Conservation (phyloP, 1,140 invertebrate genomes). For the Lethocerus indicus region DNA sequence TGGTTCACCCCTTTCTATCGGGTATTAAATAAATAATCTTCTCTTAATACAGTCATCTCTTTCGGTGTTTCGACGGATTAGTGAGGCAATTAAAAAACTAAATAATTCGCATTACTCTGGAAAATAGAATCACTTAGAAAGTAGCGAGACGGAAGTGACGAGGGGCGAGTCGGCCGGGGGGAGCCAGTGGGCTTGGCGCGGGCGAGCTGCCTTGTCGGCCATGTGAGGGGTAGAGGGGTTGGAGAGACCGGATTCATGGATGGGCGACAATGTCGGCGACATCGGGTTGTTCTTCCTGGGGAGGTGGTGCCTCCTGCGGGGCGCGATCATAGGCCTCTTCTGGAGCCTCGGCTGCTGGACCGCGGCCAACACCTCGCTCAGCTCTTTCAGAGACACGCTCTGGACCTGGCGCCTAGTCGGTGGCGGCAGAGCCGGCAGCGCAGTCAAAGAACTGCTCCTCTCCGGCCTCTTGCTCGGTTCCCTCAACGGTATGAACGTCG, state of each 20-base stretch:
- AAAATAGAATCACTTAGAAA: too few species aligned
- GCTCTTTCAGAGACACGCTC: slow-evolving; percentile 25
- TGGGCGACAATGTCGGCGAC: slow-evolving; percentile 39
- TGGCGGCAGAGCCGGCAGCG: slow-evolving; percentile 28
- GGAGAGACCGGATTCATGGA: slow-evolving; percentile 51
- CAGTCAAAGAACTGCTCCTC: slow-evolving; percentile 16
- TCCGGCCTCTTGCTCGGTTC: slow-evolving; percentile 11
- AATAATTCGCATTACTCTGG: too few species aligned
- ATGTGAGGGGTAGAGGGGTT: slow-evolving; percentile 31
- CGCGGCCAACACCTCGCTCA: slow-evolving; percentile 28
- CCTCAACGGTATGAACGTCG: slow-evolving; percentile 4
- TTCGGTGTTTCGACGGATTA: too few species aligned
- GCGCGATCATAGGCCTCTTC: slow-evolving; percentile 9
- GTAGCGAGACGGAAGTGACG: too few species aligned
- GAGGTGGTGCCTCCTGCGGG: slow-evolving; percentile 15
- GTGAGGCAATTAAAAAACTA: too few species aligned
- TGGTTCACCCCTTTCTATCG: too few species aligned
- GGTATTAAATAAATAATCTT: too few species aligned
- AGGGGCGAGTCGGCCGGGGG: slow-evolving; percentile 7
- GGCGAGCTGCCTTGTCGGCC: slow-evolving; percentile 13
- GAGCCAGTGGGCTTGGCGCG: slow-evolving; percentile 2
- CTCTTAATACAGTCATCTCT: too few species aligned
- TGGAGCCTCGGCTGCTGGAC: slow-evolving; percentile 20
- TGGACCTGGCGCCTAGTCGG: slow-evolving; percentile 28
- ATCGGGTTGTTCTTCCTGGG: slow-evolving; percentile 27